Base-by-base conservation (phyloP, 2,888 invertebrate genomes). In the Drosophila hawaiiensis region DNA sequence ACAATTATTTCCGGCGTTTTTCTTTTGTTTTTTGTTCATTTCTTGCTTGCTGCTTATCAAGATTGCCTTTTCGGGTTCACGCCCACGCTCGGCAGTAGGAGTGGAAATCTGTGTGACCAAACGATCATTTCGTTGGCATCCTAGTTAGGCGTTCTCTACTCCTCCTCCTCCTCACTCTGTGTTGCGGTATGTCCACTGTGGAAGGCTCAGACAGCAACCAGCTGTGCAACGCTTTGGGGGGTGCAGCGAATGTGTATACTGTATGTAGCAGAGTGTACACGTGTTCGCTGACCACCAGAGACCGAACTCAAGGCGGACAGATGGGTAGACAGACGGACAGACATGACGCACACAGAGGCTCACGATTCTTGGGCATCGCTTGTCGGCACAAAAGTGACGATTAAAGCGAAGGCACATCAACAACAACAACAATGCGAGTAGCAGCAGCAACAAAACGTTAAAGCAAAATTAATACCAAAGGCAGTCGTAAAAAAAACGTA, bases 311-410 rank as follows among this genome's bases (percentile, higher is more conserved):
- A 16, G 16, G 16, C 25, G 9, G 19, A 19, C 50, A 39, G 64
- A 41, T 72, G 47, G 5, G 7, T 5, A 5, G 47, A 50, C 41
- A 41, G 41, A 64, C 25, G 43, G 41, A 39, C 41, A 29, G 59
- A 78, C 52, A 67, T 49, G 71, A 68, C 68, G 68, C 65, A 62
- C 78, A 68, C 37, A 65, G 62, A 62, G 60, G 66, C 63, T 75
- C 76, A 79, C 69, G 79, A 78, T 72, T 80, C 61, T 74, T 22
- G 58, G 43, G 64, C 63, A 41, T 67, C 53, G 54, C 64, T 73
- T 83, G 85, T 82, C 88, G 90, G 88, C 89, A 86, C 72, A 71
- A 90, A 88, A 85, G 85, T 88, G 90, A 85, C 85, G 85, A 85
- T 90, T 90, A 85, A 80, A 88, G 90, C 61, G 72, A 82, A 80